phyloP scores from a whole-genome alignment of 1,140 invertebrate species.

The Drosophila persimilis region DNA sequence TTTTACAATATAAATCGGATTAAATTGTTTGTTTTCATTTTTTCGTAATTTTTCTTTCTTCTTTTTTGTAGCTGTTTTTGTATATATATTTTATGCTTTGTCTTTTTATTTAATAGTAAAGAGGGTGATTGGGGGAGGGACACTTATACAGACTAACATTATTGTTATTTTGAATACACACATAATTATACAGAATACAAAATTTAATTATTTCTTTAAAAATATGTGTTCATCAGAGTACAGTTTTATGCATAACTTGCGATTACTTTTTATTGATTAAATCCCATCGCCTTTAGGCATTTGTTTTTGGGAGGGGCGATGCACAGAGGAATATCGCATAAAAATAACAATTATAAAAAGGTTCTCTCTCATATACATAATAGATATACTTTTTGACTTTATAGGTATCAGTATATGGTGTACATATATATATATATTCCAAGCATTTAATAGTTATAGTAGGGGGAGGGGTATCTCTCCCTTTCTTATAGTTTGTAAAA shows the following conservation, averaged over 20 bases:
- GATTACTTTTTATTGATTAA: slow-evolving; percentile 23
- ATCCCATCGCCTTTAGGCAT: slow-evolving; percentile 12
- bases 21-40: slow-evolving; percentile 45
- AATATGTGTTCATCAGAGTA: slow-evolving; percentile 55
- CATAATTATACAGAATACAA: slow-evolving; percentile 70
- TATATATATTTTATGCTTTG: slow-evolving; percentile 49
- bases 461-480: slow-evolving; percentile 4
- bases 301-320: slow-evolving; percentile 23
- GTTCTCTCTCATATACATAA: slow-evolving; percentile 54
- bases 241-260: slow-evolving; percentile 47
- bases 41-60: slow-evolving; percentile 34
- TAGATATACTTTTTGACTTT: slow-evolving; percentile 41
- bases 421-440: slow-evolving; percentile 31
- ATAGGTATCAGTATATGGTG: slow-evolving; percentile 17
- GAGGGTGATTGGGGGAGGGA: slow-evolving; percentile 18
- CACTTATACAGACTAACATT: slow-evolving; percentile 72
- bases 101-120: slow-evolving; percentile 70
- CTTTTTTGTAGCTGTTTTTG: slow-evolving; percentile 10
- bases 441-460: slow-evolving; percentile 42
- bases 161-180: slow-evolving; percentile 63
- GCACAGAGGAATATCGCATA: slow-evolving; percentile 68
- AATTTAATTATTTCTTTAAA: slow-evolving; percentile 49
- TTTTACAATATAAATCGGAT: slow-evolving; percentile 72
- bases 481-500: slow-evolving; percentile 49
- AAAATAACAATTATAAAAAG: slow-evolving; percentile 80